phyloP scores from a whole-genome alignment of 2,113 vertebrate species.

The Ceyx cyanopectus region DNA sequence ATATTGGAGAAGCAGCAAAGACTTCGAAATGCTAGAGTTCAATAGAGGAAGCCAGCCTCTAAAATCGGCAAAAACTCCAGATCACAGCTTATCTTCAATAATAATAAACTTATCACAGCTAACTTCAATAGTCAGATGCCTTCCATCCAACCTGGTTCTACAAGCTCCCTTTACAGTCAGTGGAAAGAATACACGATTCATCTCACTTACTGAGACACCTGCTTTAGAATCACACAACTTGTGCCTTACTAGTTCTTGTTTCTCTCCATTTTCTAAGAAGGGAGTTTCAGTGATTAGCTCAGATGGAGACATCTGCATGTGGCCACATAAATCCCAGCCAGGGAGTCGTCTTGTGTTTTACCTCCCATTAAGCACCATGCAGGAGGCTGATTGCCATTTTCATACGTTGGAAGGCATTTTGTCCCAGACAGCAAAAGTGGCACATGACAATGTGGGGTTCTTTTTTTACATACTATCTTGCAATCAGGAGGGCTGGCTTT shows the following conservation, averaged over 20 bases:
- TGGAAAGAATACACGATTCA: background rate
- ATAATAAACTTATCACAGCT: background rate
- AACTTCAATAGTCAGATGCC: background rate
- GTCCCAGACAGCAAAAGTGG: constrained; percentile 17
- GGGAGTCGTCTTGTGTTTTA: constrained; percentile 62
- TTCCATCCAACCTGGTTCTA: background rate
- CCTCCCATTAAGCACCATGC: constrained; percentile 67
- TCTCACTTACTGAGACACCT: constrained; percentile 17
- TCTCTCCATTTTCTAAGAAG: constrained; percentile 42
- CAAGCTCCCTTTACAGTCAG: background rate
- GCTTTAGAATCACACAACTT: constrained; percentile 15
- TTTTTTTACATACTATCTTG: constrained; percentile 17
- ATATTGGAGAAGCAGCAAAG: background rate
- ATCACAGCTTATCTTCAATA: too few species aligned
- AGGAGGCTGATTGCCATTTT: constrained; percentile 67
- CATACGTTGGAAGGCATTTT: constrained; percentile 47
- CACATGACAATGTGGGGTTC: background rate
- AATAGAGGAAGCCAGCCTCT: background rate
- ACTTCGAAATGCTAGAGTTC: background rate
- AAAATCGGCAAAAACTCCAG: background rate
- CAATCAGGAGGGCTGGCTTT: constrained; percentile 46
- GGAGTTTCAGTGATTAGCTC: constrained; percentile 68
- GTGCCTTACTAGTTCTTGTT: constrained; percentile 4
- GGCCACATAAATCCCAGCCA: constrained; percentile 50
- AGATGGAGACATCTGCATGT: constrained; percentile 62